Conservation (phyloP, 2,888 invertebrate species). For the Monochamus alternatus region DNA sequence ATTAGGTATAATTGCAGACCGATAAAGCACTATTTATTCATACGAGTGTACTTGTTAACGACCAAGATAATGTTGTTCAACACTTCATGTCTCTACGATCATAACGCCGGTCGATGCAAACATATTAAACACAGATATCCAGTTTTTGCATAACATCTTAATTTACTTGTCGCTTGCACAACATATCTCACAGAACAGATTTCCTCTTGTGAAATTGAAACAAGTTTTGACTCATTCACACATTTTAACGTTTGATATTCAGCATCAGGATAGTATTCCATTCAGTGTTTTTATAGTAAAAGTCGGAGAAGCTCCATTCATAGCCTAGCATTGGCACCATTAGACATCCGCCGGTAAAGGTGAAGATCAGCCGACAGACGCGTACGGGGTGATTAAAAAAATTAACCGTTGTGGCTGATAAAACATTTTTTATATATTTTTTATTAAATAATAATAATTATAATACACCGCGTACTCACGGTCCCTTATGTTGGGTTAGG, state of each 20-base stretch:
- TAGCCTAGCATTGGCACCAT: slow-evolving; percentile 35
- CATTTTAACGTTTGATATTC: slow-evolving; percentile 28
- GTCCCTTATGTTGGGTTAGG: too few species aligned
- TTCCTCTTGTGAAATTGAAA: slow-evolving; percentile 25
- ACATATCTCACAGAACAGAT: background rate
- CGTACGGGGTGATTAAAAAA: slow-evolving; percentile 3
- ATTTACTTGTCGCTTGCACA: slow-evolving; percentile 12
- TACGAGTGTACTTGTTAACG: slow-evolving; percentile 14
- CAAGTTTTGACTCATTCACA: slow-evolving; percentile 28
- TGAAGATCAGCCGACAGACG: slow-evolving; percentile 10
- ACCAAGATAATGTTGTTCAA: slow-evolving; percentile 4
- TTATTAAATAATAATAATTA: too few species aligned
- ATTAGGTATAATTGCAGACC: too few species aligned
- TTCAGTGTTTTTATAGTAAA: slow-evolving; percentile 30
- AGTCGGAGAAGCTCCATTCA: slow-evolving; percentile 12
- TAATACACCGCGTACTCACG: too few species aligned
- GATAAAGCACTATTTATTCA: background rate
- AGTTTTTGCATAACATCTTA: slow-evolving; percentile 34
- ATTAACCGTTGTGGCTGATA: too few species aligned
- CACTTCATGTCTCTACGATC: slow-evolving; percentile 26
- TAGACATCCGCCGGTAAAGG: slow-evolving; percentile 31
- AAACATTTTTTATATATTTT: too few species aligned
- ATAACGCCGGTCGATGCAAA: slow-evolving; percentile 18
- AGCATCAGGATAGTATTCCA: slow-evolving; percentile 32
- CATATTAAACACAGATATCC: slow-evolving; percentile 11